These are phyloP conservation scores for Brachymystax lenok DNA, from an alignment of 2,797 vertebrate genomes.

Conservation along the genomic window DNA sequence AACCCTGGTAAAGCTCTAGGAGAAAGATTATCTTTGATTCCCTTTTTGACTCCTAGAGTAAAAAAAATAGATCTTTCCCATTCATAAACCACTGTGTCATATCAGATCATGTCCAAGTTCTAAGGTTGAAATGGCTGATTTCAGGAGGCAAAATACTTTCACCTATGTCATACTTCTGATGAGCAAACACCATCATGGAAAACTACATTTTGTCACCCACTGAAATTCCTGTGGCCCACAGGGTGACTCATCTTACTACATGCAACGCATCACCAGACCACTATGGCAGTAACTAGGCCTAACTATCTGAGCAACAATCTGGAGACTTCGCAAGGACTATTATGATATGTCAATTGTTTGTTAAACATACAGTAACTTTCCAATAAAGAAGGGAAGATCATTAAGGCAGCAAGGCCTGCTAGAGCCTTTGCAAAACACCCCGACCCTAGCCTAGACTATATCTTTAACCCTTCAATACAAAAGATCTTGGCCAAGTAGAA, in stretches of 20 bases:
- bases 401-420: not conserved
- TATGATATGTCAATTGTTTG: not conserved
- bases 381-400: not conserved
- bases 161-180: slow-evolving; percentile 51
- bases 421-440: not conserved
- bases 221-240: slow-evolving; percentile 59
- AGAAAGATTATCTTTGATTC: slow-evolving; percentile 28
- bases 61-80: too few relatives aligned
- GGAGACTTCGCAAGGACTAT: not conserved
- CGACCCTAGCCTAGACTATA: not conserved
- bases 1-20: not conserved
- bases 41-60: not conserved
- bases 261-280: slow-evolving; percentile 46
- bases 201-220: slow-evolving; percentile 57
- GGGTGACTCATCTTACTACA: slow-evolving; percentile 67
- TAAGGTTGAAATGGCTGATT: not conserved
- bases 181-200: slow-evolving; percentile 62
- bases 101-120: not conserved
- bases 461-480: not conserved
- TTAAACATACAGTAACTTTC: not conserved
- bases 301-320: slow-evolving; percentile 40
- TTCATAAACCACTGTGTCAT: too few relatives aligned
- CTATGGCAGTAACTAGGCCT: slow-evolving; percentile 7
- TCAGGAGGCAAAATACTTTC: slow-evolving; percentile 39
- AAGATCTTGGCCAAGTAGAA: not conserved